Percentiles rank a stretch among this genome's conserved stretches.
Evolutionary conservation across 2,888 invertebrate genomes (phyloP).

Genomic region (Prionchulus punctatus): DNA sequence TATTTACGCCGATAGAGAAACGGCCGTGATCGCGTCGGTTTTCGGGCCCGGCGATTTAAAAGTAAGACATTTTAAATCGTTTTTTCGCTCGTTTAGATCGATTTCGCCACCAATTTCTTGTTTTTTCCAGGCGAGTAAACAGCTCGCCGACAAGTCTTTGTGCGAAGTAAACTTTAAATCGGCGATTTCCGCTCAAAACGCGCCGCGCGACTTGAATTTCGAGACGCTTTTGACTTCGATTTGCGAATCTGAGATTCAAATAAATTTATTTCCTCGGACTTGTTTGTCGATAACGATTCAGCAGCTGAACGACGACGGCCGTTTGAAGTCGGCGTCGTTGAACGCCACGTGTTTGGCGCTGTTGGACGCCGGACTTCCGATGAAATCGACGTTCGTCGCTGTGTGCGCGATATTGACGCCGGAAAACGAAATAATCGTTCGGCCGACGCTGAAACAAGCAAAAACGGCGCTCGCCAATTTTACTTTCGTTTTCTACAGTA

Average conservation of each 20-base stretch:
- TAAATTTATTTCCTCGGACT: background rate
- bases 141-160: background rate
- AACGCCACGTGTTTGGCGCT: conserved; percentile 7
- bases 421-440: background rate
- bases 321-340: background rate
- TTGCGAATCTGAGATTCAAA: background rate
- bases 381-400: conserved; percentile 1
- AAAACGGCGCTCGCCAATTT: background rate
- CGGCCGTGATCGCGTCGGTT: background rate
- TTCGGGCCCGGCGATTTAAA: conserved; percentile 7
- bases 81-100: background rate
- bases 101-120: too few relatives aligned
- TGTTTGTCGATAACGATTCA: background rate
- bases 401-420: background rate
- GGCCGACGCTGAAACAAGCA: too few relatives aligned
- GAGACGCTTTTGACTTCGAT: background rate
- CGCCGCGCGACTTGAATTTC: background rate
- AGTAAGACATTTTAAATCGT: background rate
- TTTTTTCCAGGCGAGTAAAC: conserved; percentile 2
- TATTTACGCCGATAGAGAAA: background rate
- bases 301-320: background rate
- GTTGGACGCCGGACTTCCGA: conserved; percentile 9
- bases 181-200: too few relatives aligned
- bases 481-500: background rate
- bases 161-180: conserved; percentile 4